A percentile compares a stretch with the other conserved stretches of the same genome.
phyloP scores from a whole-genome alignment of 1,140 invertebrate genomes.

The Drosophila cardini region DNA sequence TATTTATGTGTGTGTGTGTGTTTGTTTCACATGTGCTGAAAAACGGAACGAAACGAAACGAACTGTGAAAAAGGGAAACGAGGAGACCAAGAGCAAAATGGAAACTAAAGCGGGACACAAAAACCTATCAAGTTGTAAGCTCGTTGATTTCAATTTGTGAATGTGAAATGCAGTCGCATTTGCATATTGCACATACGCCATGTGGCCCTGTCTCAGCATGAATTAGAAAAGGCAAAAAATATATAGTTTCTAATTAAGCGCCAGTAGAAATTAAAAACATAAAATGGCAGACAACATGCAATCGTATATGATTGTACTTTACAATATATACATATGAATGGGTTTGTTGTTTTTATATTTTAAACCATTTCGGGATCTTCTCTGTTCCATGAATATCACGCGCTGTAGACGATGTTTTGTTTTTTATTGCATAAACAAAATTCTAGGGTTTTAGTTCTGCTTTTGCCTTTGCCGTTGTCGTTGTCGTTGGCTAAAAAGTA shows the following conservation, averaged over 20 bases:
- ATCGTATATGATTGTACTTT: neutral
- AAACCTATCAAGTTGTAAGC: constrained; percentile 79
- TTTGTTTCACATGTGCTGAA: constrained; percentile 56
- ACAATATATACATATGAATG: neutral
- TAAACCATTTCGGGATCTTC: constrained; percentile 13
- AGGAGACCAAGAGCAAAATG: neutral
- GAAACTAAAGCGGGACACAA: constrained; percentile 51
- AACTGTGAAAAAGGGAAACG: constrained; percentile 7
- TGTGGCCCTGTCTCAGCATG: constrained; percentile 21
- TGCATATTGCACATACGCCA: constrained; percentile 76
- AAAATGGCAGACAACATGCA: constrained; percentile 43
- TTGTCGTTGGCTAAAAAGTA: constrained; percentile 73
- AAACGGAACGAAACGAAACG: constrained; percentile 55
- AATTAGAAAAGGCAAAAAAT: constrained; percentile 23
- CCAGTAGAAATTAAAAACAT: constrained; percentile 47
- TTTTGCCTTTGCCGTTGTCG: constrained; percentile 41
- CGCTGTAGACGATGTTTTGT: constrained; percentile 30
- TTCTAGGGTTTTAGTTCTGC: constrained; percentile 45
- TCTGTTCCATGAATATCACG: constrained; percentile 31
- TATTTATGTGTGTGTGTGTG: constrained; percentile 11
- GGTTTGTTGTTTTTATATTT: constrained; percentile 24
- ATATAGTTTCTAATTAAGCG: constrained; percentile 77
- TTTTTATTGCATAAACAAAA: constrained; percentile 54
- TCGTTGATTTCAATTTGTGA: constrained; percentile 82
- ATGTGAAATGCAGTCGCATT: constrained; percentile 72